Evolutionary conservation across 2,113 vertebrate species (phyloP).

Genomic region (Synchiropus splendidus): DNA sequence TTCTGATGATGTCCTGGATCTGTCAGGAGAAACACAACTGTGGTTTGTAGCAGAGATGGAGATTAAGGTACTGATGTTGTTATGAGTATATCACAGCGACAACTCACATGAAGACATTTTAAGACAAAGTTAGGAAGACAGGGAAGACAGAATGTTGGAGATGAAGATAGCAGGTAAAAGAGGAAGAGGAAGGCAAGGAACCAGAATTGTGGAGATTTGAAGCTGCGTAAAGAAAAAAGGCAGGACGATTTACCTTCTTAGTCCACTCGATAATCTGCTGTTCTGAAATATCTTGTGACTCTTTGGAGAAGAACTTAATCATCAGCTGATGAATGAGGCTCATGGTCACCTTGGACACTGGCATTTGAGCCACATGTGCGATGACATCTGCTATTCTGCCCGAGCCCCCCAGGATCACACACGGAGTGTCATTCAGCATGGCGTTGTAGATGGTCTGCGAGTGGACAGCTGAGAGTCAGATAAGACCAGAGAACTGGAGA

Average conservation of each 20-base stretch:
- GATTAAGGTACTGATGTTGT: too few species aligned
- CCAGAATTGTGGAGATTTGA: too few species aligned
- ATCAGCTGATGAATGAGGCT: constrained; percentile 71
- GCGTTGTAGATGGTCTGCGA: constrained; percentile 84
- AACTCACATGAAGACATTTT: too few species aligned
- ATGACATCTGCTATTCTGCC: constrained; percentile 90
- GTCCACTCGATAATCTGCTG: constrained; percentile 78
- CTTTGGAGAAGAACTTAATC: constrained; percentile 67
- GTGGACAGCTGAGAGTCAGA: constrained; percentile 4
- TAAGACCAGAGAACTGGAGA: not conserved
- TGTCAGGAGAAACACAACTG: constrained; percentile 39
- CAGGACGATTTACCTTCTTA: too few species aligned
- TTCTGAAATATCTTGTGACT: constrained; percentile 72
- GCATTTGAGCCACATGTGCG: constrained; percentile 72
- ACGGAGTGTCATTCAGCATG: constrained; percentile 80
- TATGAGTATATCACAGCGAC: too few species aligned
- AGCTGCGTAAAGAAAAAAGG: too few species aligned
- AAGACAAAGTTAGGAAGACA: too few species aligned
- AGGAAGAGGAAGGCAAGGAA: too few species aligned
- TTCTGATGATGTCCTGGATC: constrained; percentile 90
- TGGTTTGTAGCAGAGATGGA: too few species aligned
- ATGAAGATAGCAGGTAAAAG: too few species aligned
- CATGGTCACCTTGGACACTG: constrained; percentile 69
- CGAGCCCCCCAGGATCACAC: constrained; percentile 86
- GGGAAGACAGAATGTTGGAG: too few species aligned